These are phyloP conservation scores for Plecturocebus donacophilus DNA, from an alignment of 2,113 vertebrate genomes.

Conservation along the genomic window DNA sequence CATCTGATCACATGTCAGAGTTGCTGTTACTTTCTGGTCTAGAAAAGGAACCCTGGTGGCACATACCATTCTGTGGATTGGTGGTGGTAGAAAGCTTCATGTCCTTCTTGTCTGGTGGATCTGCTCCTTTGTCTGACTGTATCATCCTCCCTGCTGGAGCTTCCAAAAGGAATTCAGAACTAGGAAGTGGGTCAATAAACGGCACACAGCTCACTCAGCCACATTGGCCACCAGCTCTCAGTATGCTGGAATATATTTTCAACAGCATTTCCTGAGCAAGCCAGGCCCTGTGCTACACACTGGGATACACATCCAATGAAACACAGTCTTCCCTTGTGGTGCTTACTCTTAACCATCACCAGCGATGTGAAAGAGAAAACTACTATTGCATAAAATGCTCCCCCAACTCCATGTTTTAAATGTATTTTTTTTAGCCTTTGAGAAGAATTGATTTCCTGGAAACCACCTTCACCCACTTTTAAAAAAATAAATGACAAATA, in stretches of 20 bases:
- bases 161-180: constrained; percentile 37
- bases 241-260: neutral
- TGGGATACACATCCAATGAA: neutral
- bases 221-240: neutral
- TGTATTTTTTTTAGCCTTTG: no score
- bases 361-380: neutral
- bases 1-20: neutral
- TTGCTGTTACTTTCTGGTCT: neutral
- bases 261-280: neutral
- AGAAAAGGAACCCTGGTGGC: neutral
- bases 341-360: neutral
- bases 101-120: constrained; percentile 68
- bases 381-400: neutral
- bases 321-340: neutral
- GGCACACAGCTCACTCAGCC: neutral
- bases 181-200: constrained; percentile 10
- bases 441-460: no score
- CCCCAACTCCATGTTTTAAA: neutral
- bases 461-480: no score
- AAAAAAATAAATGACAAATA: neutral
- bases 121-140: constrained; percentile 66
- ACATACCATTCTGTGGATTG: constrained; percentile 82
- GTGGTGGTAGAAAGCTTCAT: constrained; percentile 67
- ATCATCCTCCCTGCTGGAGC: constrained; percentile 66
- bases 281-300: no score